Conservation (phyloP, 2,888 invertebrate genomes). For the Linyphia triangularis region DNA sequence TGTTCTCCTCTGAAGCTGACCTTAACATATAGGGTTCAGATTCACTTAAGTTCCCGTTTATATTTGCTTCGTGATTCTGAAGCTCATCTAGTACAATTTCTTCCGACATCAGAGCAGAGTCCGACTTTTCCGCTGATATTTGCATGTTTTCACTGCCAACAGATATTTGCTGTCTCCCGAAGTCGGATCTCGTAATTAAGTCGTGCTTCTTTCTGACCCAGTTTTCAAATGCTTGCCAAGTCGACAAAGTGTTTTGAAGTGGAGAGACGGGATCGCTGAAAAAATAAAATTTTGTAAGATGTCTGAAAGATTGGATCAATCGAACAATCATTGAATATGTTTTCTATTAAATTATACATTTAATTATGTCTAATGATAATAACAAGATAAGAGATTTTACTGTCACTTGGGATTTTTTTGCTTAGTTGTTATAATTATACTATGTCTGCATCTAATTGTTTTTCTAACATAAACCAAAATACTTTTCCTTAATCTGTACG, state of each 20-base stretch:
- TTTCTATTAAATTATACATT: no score
- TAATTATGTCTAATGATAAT: no score
- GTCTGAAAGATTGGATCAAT: not conserved
- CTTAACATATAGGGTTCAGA: not conserved
- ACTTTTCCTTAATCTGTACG: no score
- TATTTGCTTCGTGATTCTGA: not conserved
- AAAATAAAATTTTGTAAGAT: not conserved
- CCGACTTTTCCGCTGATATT: conserved; percentile 30
- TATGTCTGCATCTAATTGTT: no score
- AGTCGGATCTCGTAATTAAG: conserved; percentile 31
- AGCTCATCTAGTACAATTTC: conserved; percentile 35
- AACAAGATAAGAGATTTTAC: no score
- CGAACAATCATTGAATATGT: no score
- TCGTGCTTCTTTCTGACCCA: conserved; percentile 69
- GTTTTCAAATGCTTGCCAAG: conserved; percentile 67
- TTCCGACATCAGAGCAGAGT: conserved; percentile 17
- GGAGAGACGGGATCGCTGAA: conserved; percentile 68
- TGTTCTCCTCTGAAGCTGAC: not conserved
- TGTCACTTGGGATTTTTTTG: no score
- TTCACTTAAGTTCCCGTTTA: not conserved
- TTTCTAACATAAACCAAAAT: no score
- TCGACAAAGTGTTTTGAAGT: conserved; percentile 57
- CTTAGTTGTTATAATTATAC: no score
- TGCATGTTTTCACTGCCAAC: conserved; percentile 6
- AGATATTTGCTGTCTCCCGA: conserved; percentile 14